Evolutionary conservation across 1,140 invertebrate genomes (phyloP).

Genomic region (Drosophila obscura): DNA sequence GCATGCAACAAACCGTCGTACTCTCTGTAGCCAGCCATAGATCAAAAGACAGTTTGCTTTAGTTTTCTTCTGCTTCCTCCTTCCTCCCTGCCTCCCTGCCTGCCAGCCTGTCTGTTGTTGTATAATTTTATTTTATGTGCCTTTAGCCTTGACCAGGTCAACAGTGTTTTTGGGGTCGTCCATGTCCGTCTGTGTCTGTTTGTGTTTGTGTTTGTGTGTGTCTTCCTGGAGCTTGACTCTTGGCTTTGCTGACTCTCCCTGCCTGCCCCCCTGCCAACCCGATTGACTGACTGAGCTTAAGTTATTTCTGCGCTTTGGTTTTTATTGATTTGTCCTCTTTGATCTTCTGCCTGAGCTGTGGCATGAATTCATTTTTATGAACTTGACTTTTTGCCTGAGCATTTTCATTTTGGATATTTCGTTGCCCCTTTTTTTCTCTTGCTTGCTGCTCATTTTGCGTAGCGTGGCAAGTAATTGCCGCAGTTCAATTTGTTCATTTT

Average conservation of each 20-base stretch:
- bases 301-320: slow-evolving; percentile 65
- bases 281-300: slow-evolving; percentile 68
- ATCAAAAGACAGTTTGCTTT: slow-evolving; percentile 83
- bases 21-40: slow-evolving; percentile 54
- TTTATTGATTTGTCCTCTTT: slow-evolving; percentile 83
- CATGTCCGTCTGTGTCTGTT: slow-evolving; percentile 1
- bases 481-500: slow-evolving; percentile 77
- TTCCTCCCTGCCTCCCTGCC: background rate
- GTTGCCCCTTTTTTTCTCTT: slow-evolving; percentile 11
- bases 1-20: no score
- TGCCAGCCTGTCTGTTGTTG: slow-evolving; percentile 18
- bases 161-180: slow-evolving; percentile 60
- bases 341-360: slow-evolving; percentile 79
- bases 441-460: slow-evolving; percentile 61
- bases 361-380: slow-evolving; percentile 82
- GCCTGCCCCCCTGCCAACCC: slow-evolving; percentile 5
- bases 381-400: slow-evolving; percentile 68
- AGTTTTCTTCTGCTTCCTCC: slow-evolving; percentile 47
- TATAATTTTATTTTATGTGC: slow-evolving; percentile 81
- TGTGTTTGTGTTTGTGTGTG: slow-evolving; percentile 2
- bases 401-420: slow-evolving; percentile 47
- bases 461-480: slow-evolving; percentile 79
- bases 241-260: slow-evolving; percentile 10
- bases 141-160: slow-evolving; percentile 83
- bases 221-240: slow-evolving; percentile 6